Base-by-base conservation (phyloP, 2,113 vertebrate species). In the Maylandia zebra region DNA sequence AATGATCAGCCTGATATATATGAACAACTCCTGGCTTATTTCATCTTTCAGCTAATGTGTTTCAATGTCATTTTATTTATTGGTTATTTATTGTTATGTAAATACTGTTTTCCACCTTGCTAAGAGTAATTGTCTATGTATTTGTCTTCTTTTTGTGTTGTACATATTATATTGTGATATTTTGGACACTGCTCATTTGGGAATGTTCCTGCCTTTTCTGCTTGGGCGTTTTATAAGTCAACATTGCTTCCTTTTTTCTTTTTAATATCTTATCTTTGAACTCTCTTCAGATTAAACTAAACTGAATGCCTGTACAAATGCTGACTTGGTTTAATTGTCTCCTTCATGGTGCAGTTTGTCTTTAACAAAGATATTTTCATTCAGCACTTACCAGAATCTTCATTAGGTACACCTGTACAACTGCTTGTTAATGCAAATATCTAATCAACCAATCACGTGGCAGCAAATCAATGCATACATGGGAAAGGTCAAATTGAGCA, bases 101-200 rank as follows among this genome's bases (percentile, higher is more conserved):
- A 95, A 94, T 95, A 94, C 69, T 30, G 61, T 64, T 89, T 69
- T 88, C 52, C 86, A 89, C 92, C 80, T 85, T 84, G 59, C 82
- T 91, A 80, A 86, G 83, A 88, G 78, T 93, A 87, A 83, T 93
- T 74, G 88, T 94, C 86, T 95, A 64, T 91, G 90, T 91, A 85
- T 93, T 89, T 95, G 88, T 94, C 83, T 94, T 88, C 38, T 90
- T 93, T 94, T 92, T 93, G 85, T 93, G 93, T 91, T 96, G 91
- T 95, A 94, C 84, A 96, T 94, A 94, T 91, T 93, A 91, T 90
- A 91, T 93, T 91, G 96, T 96, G 95, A 91, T 92, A 91, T 96
- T 96, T 96, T 96, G 93, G 95, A 95, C 90, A 94, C 94, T 90
- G 88, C 91, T 82, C 93, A 92, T 94, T 95, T 95, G 88, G 90